A percentile compares a stretch with the other conserved stretches of the same genome.
phyloP scores from a whole-genome alignment of 2,797 vertebrate genomes.

The Gallinago nigripennis region DNA sequence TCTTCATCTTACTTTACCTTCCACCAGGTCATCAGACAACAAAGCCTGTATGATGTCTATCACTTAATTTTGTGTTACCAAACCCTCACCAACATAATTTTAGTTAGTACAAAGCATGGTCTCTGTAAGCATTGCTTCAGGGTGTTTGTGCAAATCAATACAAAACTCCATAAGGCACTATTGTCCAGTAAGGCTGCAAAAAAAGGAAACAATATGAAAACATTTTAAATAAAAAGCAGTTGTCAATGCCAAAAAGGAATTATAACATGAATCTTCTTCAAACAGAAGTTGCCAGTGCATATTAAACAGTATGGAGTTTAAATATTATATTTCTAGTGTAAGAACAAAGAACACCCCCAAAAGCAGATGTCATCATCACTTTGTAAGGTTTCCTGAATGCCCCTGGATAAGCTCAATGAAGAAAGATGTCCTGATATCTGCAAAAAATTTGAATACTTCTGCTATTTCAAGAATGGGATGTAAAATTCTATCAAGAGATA shows the following conservation, averaged over 20 bases:
- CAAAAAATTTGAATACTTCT: not conserved
- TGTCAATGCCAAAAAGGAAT: not conserved
- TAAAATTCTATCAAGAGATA: not conserved
- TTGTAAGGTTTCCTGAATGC: not conserved
- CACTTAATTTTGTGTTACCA: not conserved
- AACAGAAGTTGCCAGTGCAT: not conserved
- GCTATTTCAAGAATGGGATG: not conserved
- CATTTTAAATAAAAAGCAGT: not conserved
- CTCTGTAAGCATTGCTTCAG: not conserved
- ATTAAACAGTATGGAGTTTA: not conserved
- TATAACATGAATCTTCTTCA: not conserved
- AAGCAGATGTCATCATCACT: not conserved
- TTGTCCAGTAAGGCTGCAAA: not conserved
- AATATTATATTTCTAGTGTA: not conserved
- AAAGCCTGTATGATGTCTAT: not conserved
- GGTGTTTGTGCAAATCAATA: not conserved
- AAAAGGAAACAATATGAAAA: not conserved
- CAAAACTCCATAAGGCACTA: not conserved
- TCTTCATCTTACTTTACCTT: not conserved
- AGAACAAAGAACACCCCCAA: not conserved
- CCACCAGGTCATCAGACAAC: not conserved
- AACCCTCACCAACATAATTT: not conserved
- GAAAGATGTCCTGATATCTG: not conserved
- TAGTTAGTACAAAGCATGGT: not conserved
- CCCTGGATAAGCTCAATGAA: not conserved